Evolutionary conservation across 2,797 vertebrate species (phyloP), one percentile per base, ranked within the genome.

Genomic region (Gallinago nigripennis): DNA sequence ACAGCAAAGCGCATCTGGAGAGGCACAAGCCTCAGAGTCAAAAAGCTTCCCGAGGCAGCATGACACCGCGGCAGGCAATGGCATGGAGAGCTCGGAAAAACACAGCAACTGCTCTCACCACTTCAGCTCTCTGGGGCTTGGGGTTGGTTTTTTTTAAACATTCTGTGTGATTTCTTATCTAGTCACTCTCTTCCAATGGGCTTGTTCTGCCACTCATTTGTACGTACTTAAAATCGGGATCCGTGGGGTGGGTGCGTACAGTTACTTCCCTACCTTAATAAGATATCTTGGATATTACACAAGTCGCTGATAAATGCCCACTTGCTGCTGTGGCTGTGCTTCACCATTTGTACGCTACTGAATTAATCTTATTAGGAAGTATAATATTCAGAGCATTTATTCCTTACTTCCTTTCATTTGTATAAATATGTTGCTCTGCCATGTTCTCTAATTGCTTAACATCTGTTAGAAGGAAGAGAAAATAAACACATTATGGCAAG

Each of bases 381-480:
- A 39, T 39, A 85, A 90, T 28, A 90, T 71, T 72, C 91, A n/a
- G 33, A 82, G 73, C 91, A 88, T 83, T 93, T 86, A 85, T 68
- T 84, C 80, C 92, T 76, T 60, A 79, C 92, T 97, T 95, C 95
- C 95, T 95, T 96, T 88, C 95, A 94, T 95, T 95, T 95, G 96
- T 88, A 95, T 93, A 95, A 97, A 96, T 93, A 94, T 54, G 64
- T 85, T 88, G 93, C 92, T 95, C 92, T 95, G 96, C 93, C 93
- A 92, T 80, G 68, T 95, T 94, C 90, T 77, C 94, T 94, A 97
- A 96, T 97, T 94, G 93, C 94, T 95, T 68, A 96, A 94, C 95
- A 96, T 96, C 95, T 94, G 95, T 65, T 95, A 86, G 84, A 82
- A 86, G 90, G 93, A 94, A 95, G 83, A 68, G 94, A 93, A 96